Evolutionary conservation across 2,888 invertebrate genomes (phyloP), one percentile per base, ranked within the genome.

Genomic region (Heterodera filipjevi): DNA sequence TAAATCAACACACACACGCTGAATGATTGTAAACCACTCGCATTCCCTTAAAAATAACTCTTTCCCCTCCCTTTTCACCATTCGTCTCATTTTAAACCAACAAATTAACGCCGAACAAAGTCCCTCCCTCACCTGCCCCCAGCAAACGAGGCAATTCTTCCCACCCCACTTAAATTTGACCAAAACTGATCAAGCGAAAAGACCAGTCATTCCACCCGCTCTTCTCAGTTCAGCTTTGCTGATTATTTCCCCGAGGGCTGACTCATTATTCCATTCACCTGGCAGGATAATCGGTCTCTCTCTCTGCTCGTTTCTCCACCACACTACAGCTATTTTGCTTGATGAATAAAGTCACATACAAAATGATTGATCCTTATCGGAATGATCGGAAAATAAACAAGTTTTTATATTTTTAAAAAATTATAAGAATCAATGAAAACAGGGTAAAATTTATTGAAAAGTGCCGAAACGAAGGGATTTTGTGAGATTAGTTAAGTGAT

Each of bases 401-500:
- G 59, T n/a, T 59, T 59, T 59, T 59, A 8, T 59, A 27, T 59
- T n/a, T 59, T n/a, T 27, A 59, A 27, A 27, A 59, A 6, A 59
- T 27, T 6, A 59, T 6, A 59, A 59, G 10, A n/a, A 27, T 12
- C 5, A 49, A 59, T 59, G 27, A 10, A 59, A 27, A 53, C 22
- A 27, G 59, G 16, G 3, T 49, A 10, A 59, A 27, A 59, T 59
- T 59, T 59, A 71, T 39, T 71, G 49, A 71, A 39, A 44, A 44
- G 39, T 70, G 27, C 35, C 27, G 71, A 46, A 30, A 12, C 14
- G 71, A 35, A 71, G n/a, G 49, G 35, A 33, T 49, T 35, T 33
- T 22, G 6, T 71, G 71, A 71, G 49, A 30, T 35, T 71, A 44
- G 71, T 33, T 39, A 39, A 39, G 6, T 71, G 71, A 32, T 27